Conservation (phyloP, 2,888 invertebrate genomes). For the Tenthredo livida region DNA sequence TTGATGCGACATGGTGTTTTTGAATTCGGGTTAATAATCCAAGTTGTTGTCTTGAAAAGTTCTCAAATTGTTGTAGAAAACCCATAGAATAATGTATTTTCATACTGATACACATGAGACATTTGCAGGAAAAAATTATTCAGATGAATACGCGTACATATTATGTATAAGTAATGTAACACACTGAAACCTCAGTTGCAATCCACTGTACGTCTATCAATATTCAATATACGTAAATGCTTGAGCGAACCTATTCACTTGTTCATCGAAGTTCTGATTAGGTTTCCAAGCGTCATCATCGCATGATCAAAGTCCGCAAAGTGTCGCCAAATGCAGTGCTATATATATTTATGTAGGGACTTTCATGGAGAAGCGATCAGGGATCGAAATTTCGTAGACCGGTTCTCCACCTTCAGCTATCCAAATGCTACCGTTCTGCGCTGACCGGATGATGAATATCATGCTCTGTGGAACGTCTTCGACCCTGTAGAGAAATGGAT, state of each 20-base stretch:
- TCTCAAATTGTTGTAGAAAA: too few species aligned
- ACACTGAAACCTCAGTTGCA: neutral
- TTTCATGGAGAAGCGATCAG: neutral
- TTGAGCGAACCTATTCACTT: conserved; percentile 63
- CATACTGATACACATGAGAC: neutral
- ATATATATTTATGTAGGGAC: neutral
- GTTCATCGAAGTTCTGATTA: conserved; percentile 45
- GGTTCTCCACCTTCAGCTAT: conserved; percentile 73
- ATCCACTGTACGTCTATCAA: neutral
- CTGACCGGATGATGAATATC: conserved; percentile 65
- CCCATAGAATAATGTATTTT: too few species aligned
- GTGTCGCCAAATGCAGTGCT: neutral
- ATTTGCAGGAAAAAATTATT: too few species aligned
- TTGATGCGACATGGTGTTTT: too few species aligned
- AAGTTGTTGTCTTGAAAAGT: too few species aligned
- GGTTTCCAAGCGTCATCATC: neutral
- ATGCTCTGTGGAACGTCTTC: conserved; percentile 69
- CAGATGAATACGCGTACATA: neutral
- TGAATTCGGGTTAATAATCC: too few species aligned
- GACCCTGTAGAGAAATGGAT: conserved; percentile 57
- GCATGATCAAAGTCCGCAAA: neutral
- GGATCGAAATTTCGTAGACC: conserved; percentile 63
- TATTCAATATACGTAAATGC: neutral
- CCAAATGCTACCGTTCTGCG: conserved; percentile 74
- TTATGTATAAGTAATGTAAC: neutral